Evolutionary conservation across 1,140 invertebrate species (phyloP), one percentile per base, ranked within the genome.

Genomic region (Conus ventricosus): DNA sequence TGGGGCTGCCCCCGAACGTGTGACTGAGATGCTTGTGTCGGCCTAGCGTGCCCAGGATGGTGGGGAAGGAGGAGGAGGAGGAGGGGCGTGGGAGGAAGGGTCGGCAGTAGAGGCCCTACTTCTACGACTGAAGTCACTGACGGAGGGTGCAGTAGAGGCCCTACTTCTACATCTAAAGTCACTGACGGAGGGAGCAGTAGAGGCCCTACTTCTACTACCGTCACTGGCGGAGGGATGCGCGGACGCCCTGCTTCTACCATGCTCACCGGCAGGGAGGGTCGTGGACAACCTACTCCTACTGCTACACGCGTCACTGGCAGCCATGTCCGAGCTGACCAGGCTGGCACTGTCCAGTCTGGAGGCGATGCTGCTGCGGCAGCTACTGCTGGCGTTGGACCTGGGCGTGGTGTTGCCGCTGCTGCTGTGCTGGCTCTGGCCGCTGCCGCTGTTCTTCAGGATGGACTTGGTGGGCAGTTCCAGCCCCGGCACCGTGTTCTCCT

Each of bases 351-450:
- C 63, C 55, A 53, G 63, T 13, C 71, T 51, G 6, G 85, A 87
- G 75, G 71, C 27, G 51, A 87, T 23, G 85, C 85, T 87, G 85
- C 85, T 87, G 17, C 85, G n/a, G 25, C 84, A 25, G 63, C 71
- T 87, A 8, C 67, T 71, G 80, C 76, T 80, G 76, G 17, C 39
- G 80, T 39, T 51, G 13, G 80, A 81, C 80, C 80, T 81, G 3
- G 80, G 80, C 80, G 80, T 81, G 80, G 27, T 20, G 80, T 10
- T 81, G 51, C 80, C 80, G 80, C 80, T 81, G 39, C 80, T 51
- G 80, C 55, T 67, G 85, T 27, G 54, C 8, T 80, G n/a, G 85
- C 75, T 80, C 6, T 71, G 67, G 17, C 67, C 20, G 17, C 67
- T n/a, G 17, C 13, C 11, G 60, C 83, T 54, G 60, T 84, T 63